Percentiles rank a stretch among this genome's conserved stretches.
phyloP scores from a whole-genome alignment of 1,140 invertebrate genomes.

The Sinonovacula constricta region DNA sequence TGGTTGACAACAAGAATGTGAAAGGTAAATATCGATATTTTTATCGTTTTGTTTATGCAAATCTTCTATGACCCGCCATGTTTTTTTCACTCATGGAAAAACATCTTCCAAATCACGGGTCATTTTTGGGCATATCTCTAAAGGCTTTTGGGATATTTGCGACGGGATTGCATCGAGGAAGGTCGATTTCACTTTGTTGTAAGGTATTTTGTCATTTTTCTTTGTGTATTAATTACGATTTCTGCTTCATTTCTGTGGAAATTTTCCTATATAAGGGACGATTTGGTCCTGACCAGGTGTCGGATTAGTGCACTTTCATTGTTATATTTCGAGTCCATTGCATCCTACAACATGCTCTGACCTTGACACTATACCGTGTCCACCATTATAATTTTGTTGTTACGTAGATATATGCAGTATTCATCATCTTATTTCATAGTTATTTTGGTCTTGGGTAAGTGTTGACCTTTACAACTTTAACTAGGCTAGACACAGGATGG shows the following conservation, averaged over 20 bases:
- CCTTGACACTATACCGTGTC: not conserved
- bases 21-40: slow-evolving; percentile 46
- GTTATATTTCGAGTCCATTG: not conserved
- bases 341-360: slow-evolving; percentile 2
- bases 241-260: not conserved
- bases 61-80: slow-evolving; percentile 49
- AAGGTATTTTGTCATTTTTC: not conserved
- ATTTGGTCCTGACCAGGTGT: slow-evolving; percentile 19
- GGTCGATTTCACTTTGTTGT: not conserved
- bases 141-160: no score
- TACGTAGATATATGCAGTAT: not conserved
- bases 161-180: not conserved
- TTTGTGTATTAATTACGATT: not conserved
- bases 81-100: slow-evolving; percentile 11
- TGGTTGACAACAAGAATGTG: slow-evolving; percentile 29
- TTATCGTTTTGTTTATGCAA: slow-evolving; percentile 49
- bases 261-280: slow-evolving; percentile 33
- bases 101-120: not conserved
- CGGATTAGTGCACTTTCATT: not conserved
- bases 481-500: no score
- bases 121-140: slow-evolving; percentile 18
- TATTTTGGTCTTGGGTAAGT: no score
- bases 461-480: no score
- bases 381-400: not conserved
- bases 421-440: no score